These are phyloP conservation scores for Aptenodytes patagonicus DNA, from an alignment of 2,113 vertebrate species.

Conservation along the genomic window DNA sequence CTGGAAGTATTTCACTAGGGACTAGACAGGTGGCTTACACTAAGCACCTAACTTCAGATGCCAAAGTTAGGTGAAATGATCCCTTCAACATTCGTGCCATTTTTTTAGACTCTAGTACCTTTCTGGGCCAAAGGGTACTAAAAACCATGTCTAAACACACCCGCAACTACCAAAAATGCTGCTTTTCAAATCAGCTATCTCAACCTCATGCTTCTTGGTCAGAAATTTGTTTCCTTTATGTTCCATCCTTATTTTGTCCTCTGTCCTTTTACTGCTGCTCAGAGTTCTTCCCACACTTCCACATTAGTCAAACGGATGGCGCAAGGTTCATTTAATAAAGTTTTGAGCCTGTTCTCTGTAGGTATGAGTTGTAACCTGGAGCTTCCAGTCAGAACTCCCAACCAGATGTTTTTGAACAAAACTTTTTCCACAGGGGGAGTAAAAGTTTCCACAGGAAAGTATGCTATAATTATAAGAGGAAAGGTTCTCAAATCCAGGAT, in stretches of 20 bases:
- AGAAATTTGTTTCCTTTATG: background rate
- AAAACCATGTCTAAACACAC: accelerated
- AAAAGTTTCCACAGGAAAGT: background rate
- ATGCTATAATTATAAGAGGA: background rate
- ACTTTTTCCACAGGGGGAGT: accelerated
- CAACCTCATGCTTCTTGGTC: background rate
- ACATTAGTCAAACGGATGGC: accelerated
- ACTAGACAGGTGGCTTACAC: background rate
- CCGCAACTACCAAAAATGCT: background rate
- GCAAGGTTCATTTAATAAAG: background rate
- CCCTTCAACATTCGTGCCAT: background rate
- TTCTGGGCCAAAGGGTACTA: background rate
- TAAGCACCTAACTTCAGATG: background rate
- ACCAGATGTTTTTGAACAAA: background rate
- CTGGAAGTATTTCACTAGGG: background rate
- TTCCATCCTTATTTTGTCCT: background rate
- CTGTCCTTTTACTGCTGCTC: background rate
- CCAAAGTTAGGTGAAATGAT: background rate
- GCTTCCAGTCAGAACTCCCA: background rate
- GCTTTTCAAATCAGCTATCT: background rate
- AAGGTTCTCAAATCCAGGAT: background rate
- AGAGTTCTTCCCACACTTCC: background rate
- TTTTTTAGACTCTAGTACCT: background rate
- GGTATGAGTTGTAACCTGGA: background rate
- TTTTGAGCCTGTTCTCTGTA: background rate